These are phyloP conservation scores for Tubiluchus corallicola DNA, from an alignment of 2,888 invertebrate genomes.

Conservation along the genomic window DNA sequence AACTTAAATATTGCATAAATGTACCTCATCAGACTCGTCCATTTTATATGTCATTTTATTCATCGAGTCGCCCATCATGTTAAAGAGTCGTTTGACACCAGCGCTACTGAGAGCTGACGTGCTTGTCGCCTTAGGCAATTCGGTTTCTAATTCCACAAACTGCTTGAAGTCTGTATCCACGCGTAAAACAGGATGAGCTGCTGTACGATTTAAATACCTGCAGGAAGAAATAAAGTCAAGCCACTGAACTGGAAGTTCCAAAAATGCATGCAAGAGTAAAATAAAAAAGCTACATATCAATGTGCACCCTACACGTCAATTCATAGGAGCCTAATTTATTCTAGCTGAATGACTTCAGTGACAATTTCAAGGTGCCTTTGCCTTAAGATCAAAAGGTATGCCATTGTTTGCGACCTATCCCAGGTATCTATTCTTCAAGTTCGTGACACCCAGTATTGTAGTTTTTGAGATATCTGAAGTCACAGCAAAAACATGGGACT, in stretches of 20 bases:
- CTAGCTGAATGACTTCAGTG: no score
- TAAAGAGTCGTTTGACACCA: slow-evolving; percentile 80
- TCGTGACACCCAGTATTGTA: no score
- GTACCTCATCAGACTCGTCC: slow-evolving; percentile 94
- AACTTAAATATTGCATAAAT: no score
- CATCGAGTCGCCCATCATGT: slow-evolving; percentile 88
- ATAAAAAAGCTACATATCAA: no score
- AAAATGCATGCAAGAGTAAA: not conserved
- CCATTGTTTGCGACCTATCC: no score
- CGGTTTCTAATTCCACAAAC: slow-evolving; percentile 79
- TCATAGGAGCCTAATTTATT: no score
- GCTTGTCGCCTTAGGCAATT: slow-evolving; percentile 80
- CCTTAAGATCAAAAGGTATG: no score
- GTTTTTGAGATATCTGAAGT: no score
- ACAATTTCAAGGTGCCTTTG: no score
- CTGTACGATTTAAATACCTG: slow-evolving; percentile 26
- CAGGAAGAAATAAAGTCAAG: slow-evolving; percentile 1
- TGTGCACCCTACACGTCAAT: no score
- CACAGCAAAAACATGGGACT: no score
- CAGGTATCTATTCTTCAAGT: no score
- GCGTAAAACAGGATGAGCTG: slow-evolving; percentile 22
- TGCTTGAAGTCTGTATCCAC: slow-evolving; percentile 89
- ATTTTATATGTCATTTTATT: slow-evolving; percentile 96
- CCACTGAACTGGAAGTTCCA: not conserved
- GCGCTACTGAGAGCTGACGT: slow-evolving; percentile 90